Conservation (phyloP, 2,797 vertebrate genomes). For the Crenuchus spilurus region DNA sequence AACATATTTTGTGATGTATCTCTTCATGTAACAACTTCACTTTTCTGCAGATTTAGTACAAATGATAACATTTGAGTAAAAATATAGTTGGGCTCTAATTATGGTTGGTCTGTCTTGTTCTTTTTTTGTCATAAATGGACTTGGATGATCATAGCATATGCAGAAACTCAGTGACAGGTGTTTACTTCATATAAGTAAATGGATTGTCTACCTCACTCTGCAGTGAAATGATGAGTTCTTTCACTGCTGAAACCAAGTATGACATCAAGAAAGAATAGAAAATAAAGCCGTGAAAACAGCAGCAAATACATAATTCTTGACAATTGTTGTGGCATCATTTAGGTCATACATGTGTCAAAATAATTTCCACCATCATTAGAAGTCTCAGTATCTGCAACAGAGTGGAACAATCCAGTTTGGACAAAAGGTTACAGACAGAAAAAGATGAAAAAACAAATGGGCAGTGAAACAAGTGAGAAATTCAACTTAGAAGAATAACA, state of each 20-base stretch:
- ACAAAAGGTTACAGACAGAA: conserved; percentile 29
- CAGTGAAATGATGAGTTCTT: conserved; percentile 55
- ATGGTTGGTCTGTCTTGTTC: background rate
- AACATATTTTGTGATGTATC: conserved; percentile 34
- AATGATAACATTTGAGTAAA: conserved; percentile 17
- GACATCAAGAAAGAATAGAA: conserved; percentile 40
- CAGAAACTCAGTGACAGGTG: background rate
- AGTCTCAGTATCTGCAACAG: conserved; percentile 56
- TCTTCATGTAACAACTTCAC: conserved; percentile 14
- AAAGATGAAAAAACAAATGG: too few relatives aligned
- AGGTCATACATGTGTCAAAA: conserved; percentile 69
- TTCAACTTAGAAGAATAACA: conserved; percentile 65
- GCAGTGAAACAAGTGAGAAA: conserved; percentile 64
- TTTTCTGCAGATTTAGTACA: conserved; percentile 34
- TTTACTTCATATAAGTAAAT: background rate
- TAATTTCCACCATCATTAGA: conserved; percentile 66
- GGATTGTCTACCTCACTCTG: conserved; percentile 47
- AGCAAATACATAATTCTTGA: conserved; percentile 50
- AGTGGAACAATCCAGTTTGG: conserved; percentile 72
- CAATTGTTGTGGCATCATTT: conserved; percentile 57
- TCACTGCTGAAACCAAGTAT: conserved; percentile 58
- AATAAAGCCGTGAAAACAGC: conserved; percentile 44
- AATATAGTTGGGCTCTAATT: background rate
- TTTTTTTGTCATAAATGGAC: background rate
- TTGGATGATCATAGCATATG: background rate